Percentiles rank a stretch among this genome's conserved stretches.
Conservation (phyloP, 1,140 invertebrate genomes). For the Bombus balteatus region DNA sequence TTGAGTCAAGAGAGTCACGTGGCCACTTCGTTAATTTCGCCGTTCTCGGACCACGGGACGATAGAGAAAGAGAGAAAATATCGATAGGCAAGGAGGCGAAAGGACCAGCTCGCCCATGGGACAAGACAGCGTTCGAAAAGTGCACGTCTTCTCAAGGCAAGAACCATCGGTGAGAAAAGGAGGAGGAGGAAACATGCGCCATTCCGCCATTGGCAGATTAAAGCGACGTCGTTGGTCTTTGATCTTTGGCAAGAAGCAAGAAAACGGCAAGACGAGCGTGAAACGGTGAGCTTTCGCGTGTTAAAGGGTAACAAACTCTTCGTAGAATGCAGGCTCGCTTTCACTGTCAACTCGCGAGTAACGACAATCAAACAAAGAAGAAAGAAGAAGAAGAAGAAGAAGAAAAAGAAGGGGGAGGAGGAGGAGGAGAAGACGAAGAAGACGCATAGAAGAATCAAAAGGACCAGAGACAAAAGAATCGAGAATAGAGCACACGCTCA, state of each 20-base stretch:
- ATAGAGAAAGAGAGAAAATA: not conserved
- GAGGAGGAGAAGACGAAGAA: not conserved
- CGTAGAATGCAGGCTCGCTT: conserved; percentile 25
- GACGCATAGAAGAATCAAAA: not conserved
- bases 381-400: not conserved
- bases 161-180: conserved; percentile 13
- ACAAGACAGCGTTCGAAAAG: not conserved
- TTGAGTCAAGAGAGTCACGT: conserved; percentile 55
- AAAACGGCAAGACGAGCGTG: conserved; percentile 45
- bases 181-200: conserved; percentile 21
- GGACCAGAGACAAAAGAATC: conserved; percentile 4
- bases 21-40: conserved; percentile 55
- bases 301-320: conserved; percentile 31
- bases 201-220: conserved; percentile 73
- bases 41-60: conserved; percentile 15
- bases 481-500: not conserved
- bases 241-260: conserved; percentile 51
- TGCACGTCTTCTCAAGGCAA: not conserved
- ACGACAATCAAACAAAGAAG: conserved; percentile 34
- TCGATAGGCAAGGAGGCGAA: not conserved
- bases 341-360: conserved; percentile 32
- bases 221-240: conserved; percentile 67
- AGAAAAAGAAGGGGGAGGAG: not conserved
- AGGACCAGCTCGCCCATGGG: conserved; percentile 10
- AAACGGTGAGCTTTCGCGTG: conserved; percentile 48